A percentile compares a stretch with the other conserved stretches of the same genome.
These are phyloP conservation scores for Heliconius melpomene DNA, from an alignment of 1,140 invertebrate genomes.

Conservation along the genomic window DNA sequence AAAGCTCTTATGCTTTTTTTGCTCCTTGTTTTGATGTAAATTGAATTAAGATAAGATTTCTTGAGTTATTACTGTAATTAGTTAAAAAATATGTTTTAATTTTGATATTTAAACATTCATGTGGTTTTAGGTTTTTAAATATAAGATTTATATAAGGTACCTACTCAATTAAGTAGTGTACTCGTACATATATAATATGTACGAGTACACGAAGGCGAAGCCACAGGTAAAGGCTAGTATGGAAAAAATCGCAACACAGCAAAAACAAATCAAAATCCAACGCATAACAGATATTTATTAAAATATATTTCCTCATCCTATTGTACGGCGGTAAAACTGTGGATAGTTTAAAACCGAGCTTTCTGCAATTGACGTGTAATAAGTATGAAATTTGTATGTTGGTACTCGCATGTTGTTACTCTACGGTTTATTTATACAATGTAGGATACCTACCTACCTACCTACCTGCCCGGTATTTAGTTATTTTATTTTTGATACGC, in stretches of 20 bases:
- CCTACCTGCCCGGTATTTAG: background rate
- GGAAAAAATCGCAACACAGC: too few relatives aligned
- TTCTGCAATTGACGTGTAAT: constrained; percentile 34
- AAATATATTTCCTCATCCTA: background rate
- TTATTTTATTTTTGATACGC: constrained; percentile 24
- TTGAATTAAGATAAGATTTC: constrained; percentile 23
- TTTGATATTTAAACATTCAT: constrained; percentile 1
- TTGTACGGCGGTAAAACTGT: constrained; percentile 23
- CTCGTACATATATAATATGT: background rate
- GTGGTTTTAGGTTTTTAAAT: background rate
- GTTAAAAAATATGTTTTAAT: background rate
- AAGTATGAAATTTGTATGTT: constrained; percentile 29
- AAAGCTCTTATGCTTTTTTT: constrained; percentile 16
- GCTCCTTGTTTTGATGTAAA: constrained; percentile 18
- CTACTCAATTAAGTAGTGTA: too few relatives aligned
- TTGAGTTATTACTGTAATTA: constrained; percentile 7
- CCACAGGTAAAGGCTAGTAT: too few relatives aligned
- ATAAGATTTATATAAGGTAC: background rate
- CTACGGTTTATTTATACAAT: background rate
- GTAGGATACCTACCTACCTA: too few relatives aligned
- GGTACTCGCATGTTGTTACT: constrained; percentile 1
- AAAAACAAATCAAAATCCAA: background rate
- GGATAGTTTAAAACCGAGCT: constrained; percentile 23
- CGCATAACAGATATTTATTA: background rate
- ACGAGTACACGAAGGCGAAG: too few relatives aligned